Evolutionary conservation across 2,113 vertebrate species (phyloP), one percentile per base, ranked within the genome.

Genomic region (Connochaetes taurinus): DNA sequence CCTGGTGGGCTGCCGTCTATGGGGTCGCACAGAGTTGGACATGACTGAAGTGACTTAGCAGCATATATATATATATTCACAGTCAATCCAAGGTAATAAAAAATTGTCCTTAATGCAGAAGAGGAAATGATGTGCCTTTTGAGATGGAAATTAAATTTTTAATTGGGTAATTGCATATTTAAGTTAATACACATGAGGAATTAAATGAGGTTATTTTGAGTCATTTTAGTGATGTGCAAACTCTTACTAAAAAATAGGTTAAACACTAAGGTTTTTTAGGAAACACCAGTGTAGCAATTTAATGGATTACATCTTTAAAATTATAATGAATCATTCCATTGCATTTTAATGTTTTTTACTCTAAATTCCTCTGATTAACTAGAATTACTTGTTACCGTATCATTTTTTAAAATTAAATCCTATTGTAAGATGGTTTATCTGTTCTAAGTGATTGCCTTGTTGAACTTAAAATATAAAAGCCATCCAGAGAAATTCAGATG

Each of bases 181-280:
- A 60, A 97, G 95, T 53, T 94, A 94, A 93, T n/a, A 60, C 40
- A 43, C 7, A 14, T 76, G 11, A 76, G n/a, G 93, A 87, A 91
- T 78, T 96, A 97, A 92, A 62, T 93, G 25, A 98, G 80, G 21
- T 91, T 64, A 90, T 95, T 96, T 92, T 81, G 64, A 94, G 76
- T 45, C 3, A 62, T 94, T 97, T 91, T 91, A 94, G 91, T 78
- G 31, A 58, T 95, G 13, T 92, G 85, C 25, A n/a, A 81, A 52
- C 92, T 27, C 47, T 96, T 90, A 23, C 76, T 97, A 9, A 2
- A 6, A 31, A 82, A 43, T 87, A 84, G 50, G 40, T 36, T 67
- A 90, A 67, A 57, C 60, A 43, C 40, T 43, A 50, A 95, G 25
- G 90, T 58, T 98, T 98, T 96, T 47, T 55, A 95, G 84, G 90